These are phyloP conservation scores for Leiothrix lutea DNA, from an alignment of 2,113 vertebrate species.

Conservation along the genomic window DNA sequence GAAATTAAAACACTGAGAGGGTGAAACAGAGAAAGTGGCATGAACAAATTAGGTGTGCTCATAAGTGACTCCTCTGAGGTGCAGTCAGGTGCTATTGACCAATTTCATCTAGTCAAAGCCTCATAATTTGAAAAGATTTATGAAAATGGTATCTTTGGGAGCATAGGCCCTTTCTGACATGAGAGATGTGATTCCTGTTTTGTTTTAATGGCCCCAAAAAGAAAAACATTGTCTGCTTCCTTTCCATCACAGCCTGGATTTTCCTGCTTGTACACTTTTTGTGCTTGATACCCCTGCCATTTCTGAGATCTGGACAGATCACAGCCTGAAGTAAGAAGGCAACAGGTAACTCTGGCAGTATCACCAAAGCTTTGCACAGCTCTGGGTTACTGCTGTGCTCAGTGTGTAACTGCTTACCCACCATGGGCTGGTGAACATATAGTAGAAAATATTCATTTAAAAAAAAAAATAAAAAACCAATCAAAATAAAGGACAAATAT, in stretches of 20 bases:
- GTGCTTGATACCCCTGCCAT: not conserved
- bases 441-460: not conserved
- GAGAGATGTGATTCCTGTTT: not conserved
- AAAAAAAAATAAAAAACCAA: too few relatives aligned
- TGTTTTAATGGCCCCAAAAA: not conserved
- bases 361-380: not conserved
- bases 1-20: not conserved
- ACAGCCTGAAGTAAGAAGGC: not conserved
- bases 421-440: accelerated
- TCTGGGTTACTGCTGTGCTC: not conserved
- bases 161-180: not conserved
- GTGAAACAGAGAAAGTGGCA: not conserved
- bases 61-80: not conserved
- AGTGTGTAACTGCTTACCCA: not conserved
- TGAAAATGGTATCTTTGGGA: not conserved
- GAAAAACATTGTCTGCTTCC: not conserved
- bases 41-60: not conserved
- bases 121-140: not conserved
- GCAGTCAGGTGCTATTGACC: not conserved
- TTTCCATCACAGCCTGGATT: not conserved
- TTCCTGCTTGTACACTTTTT: not conserved
- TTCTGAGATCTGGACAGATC: not conserved
- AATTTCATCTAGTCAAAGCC: not conserved
- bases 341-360: not conserved
- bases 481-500: not conserved